phyloP scores from a whole-genome alignment of 2,888 invertebrate genomes.

The Drosophila macrothrix region DNA sequence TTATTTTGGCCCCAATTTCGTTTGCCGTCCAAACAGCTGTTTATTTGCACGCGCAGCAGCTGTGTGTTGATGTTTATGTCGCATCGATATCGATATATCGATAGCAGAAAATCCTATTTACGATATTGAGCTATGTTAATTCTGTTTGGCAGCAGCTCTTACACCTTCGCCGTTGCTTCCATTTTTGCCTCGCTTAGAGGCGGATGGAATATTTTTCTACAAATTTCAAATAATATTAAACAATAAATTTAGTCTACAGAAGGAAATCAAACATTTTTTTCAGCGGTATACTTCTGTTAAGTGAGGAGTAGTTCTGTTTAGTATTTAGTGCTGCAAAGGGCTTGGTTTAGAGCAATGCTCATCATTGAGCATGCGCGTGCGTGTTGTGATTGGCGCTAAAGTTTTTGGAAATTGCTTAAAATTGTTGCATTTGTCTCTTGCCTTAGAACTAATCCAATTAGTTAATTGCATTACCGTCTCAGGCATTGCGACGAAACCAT shows the following conservation, averaged over 20 bases:
- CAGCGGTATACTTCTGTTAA: background rate
- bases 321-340: slow-evolving; percentile 9
- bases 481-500: slow-evolving; percentile 48
- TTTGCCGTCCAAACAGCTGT: slow-evolving; percentile 56
- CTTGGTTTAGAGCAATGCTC: background rate
- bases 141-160: background rate
- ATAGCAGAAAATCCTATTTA: background rate
- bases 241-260: background rate
- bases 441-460: slow-evolving; percentile 78
- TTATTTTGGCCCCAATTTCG: slow-evolving; percentile 25
- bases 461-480: slow-evolving; percentile 79
- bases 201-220: background rate
- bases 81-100: slow-evolving; percentile 31
- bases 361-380: slow-evolving; percentile 31
- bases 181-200: background rate
- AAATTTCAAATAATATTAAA: background rate
- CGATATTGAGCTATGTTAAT: background rate
- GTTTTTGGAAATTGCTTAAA: slow-evolving; percentile 32
- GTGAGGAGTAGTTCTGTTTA: slow-evolving; percentile 7
- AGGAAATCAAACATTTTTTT: background rate
- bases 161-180: background rate
- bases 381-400: slow-evolving; percentile 26
- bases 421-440: slow-evolving; percentile 33
- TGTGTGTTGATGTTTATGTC: slow-evolving; percentile 16
- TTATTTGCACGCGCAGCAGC: slow-evolving; percentile 40